These are phyloP conservation scores for Perodicticus potto DNA, from an alignment of 2,797 vertebrate genomes.

Conservation along the genomic window DNA sequence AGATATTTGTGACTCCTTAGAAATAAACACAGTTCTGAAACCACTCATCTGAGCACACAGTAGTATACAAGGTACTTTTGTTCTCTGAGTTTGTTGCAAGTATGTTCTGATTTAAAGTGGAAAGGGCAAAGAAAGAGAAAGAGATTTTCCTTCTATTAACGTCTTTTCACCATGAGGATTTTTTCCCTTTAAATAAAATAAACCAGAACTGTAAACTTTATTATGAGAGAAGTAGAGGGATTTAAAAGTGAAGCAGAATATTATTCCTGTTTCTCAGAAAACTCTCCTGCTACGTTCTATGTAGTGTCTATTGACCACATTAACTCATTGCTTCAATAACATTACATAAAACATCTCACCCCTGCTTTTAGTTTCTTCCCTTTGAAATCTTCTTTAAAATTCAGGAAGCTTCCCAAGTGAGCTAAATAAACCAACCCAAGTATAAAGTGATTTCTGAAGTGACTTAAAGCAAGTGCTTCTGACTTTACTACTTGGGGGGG, in stretches of 20 bases:
- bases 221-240: not conserved
- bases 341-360: not conserved
- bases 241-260: constrained; percentile 27
- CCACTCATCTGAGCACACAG: not conserved
- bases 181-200: constrained; percentile 52
- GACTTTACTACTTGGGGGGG: not conserved
- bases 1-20: not conserved
- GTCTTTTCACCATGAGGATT: constrained; percentile 37
- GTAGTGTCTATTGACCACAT: not conserved
- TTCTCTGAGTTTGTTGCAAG: not conserved
- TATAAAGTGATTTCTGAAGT: constrained; percentile 29
- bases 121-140: not conserved
- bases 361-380: not conserved
- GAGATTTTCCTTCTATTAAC: constrained; percentile 6
- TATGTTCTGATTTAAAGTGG: not conserved
- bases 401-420: not conserved
- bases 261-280: constrained; percentile 22
- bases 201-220: not conserved
- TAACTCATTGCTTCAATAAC: not conserved
- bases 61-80: not conserved
- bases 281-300: not conserved
- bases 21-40: not conserved
- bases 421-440: constrained; percentile 1
- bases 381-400: constrained; percentile 8
- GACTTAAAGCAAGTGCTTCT: constrained; percentile 22